phyloP scores from a whole-genome alignment of 2,113 vertebrate genomes.

The Phainopepla nitens region DNA sequence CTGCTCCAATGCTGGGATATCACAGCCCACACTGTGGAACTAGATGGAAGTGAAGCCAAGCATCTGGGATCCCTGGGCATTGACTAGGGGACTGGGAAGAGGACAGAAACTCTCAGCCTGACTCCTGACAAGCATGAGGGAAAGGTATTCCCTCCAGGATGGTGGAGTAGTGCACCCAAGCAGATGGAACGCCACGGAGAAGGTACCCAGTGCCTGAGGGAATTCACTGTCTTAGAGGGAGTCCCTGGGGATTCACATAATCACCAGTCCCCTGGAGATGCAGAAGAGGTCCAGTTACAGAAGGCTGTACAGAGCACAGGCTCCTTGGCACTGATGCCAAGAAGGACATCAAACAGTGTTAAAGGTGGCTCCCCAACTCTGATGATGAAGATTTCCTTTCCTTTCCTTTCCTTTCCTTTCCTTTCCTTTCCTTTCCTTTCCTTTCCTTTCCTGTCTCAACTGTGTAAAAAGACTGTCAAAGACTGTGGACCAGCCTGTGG shows the following conservation, averaged over 20 bases:
- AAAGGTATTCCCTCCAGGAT: background rate
- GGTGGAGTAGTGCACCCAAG: too few species aligned
- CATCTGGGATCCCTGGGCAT: background rate
- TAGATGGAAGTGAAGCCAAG: background rate
- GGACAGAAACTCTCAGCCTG: background rate
- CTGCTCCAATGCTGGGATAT: background rate
- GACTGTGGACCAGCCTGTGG: background rate
- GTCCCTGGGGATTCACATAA: too few species aligned
- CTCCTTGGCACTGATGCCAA: background rate
- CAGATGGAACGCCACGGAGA: background rate
- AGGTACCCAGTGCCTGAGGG: background rate
- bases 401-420: background rate
- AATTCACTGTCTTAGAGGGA: background rate
- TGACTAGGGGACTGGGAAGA: background rate
- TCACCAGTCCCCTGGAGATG: background rate
- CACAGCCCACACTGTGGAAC: rapidly evolving
- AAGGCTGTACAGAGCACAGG: too few species aligned
- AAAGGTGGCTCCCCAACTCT: background rate
- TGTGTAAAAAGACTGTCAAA: background rate
- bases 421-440: background rate
- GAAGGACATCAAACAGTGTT: background rate
- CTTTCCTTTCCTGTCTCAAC: background rate
- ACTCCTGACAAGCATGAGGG: background rate
- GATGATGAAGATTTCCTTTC: background rate
- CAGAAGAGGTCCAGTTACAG: background rate